phyloP scores from a whole-genome alignment of 2,888 invertebrate species.

The Phengaris alcon region DNA sequence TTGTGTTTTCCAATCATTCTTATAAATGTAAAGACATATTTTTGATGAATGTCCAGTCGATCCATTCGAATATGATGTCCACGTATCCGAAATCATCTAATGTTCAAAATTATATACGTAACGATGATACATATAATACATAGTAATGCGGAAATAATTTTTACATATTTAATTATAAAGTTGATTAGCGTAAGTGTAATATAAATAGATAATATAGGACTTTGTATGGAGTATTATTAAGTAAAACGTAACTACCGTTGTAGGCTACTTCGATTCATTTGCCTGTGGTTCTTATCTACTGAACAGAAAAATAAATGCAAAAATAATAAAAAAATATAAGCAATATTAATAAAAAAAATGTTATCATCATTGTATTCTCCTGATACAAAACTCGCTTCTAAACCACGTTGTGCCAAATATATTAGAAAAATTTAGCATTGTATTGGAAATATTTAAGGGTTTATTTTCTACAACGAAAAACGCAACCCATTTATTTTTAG shows the following conservation, averaged over 20 bases:
- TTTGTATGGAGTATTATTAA: constrained; percentile 68
- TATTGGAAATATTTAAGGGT: constrained; percentile 21
- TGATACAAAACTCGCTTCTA: constrained; percentile 48
- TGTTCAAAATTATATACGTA: constrained; percentile 80
- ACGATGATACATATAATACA: constrained; percentile 77
- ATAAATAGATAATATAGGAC: constrained; percentile 72
- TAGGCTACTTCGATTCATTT: constrained; percentile 25
- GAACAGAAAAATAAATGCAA: neutral
- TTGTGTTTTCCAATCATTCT: constrained; percentile 49
- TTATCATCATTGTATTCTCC: neutral
- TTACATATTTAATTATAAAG: constrained; percentile 74
- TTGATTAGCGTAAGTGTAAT: constrained; percentile 75
- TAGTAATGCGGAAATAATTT: constrained; percentile 78
- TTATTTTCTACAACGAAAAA: constrained; percentile 33
- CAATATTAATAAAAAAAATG: neutral
- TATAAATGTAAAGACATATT: constrained; percentile 60
- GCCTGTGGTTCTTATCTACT: constrained; percentile 18
- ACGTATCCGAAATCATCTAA: constrained; percentile 66
- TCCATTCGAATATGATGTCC: constrained; percentile 49
- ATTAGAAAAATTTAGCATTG: constrained; percentile 45
- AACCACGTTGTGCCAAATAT: constrained; percentile 74
- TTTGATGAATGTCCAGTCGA: constrained; percentile 52
- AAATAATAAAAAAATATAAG: constrained; percentile 4
- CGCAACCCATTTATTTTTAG: constrained; percentile 52
- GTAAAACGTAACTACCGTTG: constrained; percentile 27